A percentile compares a stretch with the other conserved stretches of the same genome.
These are phyloP conservation scores for Rhea americana DNA, from an alignment of 2,113 vertebrate genomes.

Conservation along the genomic window DNA sequence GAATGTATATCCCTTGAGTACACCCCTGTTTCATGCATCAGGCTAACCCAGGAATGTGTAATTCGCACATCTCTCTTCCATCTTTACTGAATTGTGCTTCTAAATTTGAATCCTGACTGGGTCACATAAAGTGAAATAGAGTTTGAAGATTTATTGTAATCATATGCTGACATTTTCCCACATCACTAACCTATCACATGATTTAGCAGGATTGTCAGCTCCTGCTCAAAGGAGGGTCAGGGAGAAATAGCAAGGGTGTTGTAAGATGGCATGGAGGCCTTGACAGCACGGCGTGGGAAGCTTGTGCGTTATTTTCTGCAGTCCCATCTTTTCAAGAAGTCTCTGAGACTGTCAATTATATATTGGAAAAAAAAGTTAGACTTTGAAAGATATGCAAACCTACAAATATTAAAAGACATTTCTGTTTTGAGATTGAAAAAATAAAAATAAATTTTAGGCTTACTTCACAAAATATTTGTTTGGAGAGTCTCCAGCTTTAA, in stretches of 20 bases:
- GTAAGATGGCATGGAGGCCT: constrained; percentile 18
- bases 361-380: constrained; percentile 38
- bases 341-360: constrained; percentile 23
- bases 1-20: background rate
- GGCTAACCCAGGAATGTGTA: background rate
- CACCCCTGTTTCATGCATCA: background rate
- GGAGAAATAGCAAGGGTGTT: constrained; percentile 56
- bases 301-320: background rate
- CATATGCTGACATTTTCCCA: constrained; percentile 59
- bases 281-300: constrained; percentile 32
- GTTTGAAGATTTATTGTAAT: constrained; percentile 57
- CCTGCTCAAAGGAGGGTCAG: constrained; percentile 28
- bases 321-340: constrained; percentile 6
- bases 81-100: background rate
- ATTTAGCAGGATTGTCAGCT: constrained; percentile 61
- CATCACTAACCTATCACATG: constrained; percentile 50
- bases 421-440: constrained; percentile 6
- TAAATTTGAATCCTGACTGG: background rate
- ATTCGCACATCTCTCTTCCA: background rate
- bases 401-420: background rate
- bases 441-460: background rate
- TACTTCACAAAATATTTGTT: background rate
- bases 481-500: background rate
- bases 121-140: constrained; percentile 27
- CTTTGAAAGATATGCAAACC: background rate